Evolutionary conservation across 2,113 vertebrate genomes (phyloP).

Genomic region (Tragelaphus buxtoni): DNA sequence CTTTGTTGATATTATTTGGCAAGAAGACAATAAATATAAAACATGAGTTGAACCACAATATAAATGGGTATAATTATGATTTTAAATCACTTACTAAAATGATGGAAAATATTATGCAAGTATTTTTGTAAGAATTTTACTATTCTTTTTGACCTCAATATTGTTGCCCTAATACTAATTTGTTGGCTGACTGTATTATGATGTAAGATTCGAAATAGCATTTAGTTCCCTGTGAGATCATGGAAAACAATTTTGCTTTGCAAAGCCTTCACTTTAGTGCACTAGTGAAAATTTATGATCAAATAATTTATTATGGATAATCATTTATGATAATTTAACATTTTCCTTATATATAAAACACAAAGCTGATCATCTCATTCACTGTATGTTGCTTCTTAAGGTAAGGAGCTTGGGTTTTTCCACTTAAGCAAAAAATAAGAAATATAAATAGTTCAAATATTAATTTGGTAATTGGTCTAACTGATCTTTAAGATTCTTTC

Average conservation of each 20-base stretch:
- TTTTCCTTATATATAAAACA: background rate
- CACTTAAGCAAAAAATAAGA: background rate
- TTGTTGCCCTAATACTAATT: background rate
- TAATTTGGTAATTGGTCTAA: background rate
- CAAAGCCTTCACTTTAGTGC: background rate
- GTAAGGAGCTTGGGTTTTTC: background rate
- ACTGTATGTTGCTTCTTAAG: background rate
- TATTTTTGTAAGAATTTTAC: constrained; percentile 16
- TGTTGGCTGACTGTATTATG: constrained; percentile 23
- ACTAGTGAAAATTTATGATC: constrained; percentile 1
- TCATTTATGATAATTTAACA: background rate
- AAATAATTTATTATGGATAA: constrained; percentile 18
- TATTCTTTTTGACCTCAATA: constrained; percentile 15
- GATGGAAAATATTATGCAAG: constrained; percentile 32
- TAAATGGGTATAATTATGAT: background rate
- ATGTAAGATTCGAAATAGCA: constrained; percentile 4
- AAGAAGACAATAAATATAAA: background rate
- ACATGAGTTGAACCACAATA: background rate
- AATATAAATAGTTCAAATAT: background rate
- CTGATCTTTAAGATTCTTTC: background rate
- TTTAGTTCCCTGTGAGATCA: background rate
- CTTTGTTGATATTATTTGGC: constrained; percentile 8
- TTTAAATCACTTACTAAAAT: constrained; percentile 48
- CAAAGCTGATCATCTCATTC: background rate
- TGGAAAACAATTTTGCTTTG: background rate